Base-by-base conservation (phyloP, 2,888 invertebrate genomes). In the Pinctada fucata region DNA sequence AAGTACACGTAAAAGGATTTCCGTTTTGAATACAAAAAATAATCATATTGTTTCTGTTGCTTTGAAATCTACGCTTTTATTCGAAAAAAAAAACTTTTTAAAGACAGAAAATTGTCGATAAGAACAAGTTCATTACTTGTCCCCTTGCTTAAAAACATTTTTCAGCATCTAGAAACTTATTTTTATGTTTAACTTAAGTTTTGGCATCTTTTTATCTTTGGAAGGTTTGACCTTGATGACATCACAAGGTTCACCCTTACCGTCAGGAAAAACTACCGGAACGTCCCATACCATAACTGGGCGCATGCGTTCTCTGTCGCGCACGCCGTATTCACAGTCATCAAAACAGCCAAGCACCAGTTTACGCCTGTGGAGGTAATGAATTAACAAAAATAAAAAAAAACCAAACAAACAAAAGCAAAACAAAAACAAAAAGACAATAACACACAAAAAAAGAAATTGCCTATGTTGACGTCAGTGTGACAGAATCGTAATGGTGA, bases 261-360 rank as follows among this genome's bases (percentile, higher is more conserved):
- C 0, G 96, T 97, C 2, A 95, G 95, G 89, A 97, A 96, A 92
- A 97, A 97, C 93, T 97, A 97, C 90, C 94, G 97, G 6, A 93
- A 95, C 50, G 96, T 97, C 0, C 96, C 96, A 0, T 97, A 97
- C 90, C 97, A 97, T 91, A 97, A 97, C 91, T 97, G 97, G 95
- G 95, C 95, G 48, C 97, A 97, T 89, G 97, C 92, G 0, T 97
- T 97, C 94, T 95, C 96, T 0, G 97, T 97, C 0, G 96, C 97
- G 2, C 96, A 97, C 88, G 95, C 96, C 31, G 96, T 96, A 95
- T 96, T 95, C 89, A 94, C 95, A 2, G 95, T 96, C 71, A 93
- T 96, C 75, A 95, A 95, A 91, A 93, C 94, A 73, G 92, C 94
- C 58, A 91, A 93, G 16, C 93, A 93, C 72, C 91, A 93, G 49